Conservation (phyloP, 2,113 vertebrate species). For the Genyomyrus donnyi region DNA sequence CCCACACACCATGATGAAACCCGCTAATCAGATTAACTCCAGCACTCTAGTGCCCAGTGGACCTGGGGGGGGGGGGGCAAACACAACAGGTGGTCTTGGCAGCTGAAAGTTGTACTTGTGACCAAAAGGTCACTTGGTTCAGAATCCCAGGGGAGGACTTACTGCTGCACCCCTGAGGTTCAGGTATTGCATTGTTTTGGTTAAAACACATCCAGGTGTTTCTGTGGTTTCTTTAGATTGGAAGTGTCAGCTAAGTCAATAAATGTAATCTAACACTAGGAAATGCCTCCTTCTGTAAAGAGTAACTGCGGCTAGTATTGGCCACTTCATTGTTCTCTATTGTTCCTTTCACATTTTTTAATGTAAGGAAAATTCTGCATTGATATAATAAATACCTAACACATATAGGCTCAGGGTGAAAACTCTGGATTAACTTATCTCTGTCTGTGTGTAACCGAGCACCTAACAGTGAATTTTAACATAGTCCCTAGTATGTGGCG, state of each 20-base stretch:
- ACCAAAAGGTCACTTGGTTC: background rate
- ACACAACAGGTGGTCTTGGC: background rate
- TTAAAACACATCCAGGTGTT: background rate
- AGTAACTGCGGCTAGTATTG: background rate
- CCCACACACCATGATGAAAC: background rate
- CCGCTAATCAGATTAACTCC: background rate
- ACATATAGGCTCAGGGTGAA: background rate
- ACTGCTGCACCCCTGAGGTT: background rate
- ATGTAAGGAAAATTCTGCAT: background rate
- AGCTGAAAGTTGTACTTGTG: background rate
- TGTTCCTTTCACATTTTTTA: background rate
- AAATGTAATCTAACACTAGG: background rate
- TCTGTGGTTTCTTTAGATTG: background rate
- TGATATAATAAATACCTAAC: background rate
- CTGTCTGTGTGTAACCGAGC: background rate
- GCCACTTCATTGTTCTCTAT: background rate
- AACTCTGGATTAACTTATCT: background rate
- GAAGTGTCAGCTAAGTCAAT: background rate
- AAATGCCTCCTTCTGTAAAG: background rate
- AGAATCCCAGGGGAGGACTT: background rate
- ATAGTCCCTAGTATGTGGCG: background rate
- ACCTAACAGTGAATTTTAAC: background rate
- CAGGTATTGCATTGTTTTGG: background rate
- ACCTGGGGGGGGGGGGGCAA: background rate
- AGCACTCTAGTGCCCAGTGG: background rate